Conservation (phyloP, 2,797 vertebrate genomes). For the Sebastes nivosus region DNA sequence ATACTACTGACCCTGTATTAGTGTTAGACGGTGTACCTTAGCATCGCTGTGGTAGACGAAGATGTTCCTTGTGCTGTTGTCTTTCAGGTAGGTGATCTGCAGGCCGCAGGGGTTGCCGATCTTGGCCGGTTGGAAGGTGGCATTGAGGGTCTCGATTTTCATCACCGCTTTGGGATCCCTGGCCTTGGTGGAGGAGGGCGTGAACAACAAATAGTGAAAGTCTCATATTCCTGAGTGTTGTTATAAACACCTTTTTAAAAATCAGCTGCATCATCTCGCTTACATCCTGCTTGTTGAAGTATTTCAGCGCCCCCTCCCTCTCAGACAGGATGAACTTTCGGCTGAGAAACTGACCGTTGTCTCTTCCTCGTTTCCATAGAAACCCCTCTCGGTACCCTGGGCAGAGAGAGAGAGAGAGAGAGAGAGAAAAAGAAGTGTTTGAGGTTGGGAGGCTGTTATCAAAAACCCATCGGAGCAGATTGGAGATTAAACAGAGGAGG, state of each 20-base stretch:
- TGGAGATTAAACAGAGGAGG: slow-evolving; percentile 22
- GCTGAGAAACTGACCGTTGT: slow-evolving; percentile 96
- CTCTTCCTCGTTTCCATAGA: slow-evolving; percentile 96
- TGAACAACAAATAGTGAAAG: not conserved
- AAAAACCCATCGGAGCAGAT: slow-evolving; percentile 1
- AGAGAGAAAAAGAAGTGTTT: not conserved
- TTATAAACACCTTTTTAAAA: not conserved
- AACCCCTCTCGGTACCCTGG: slow-evolving; percentile 96
- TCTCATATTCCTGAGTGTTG: not conserved
- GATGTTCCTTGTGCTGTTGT: slow-evolving; percentile 98
- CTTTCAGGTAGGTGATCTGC: slow-evolving; percentile 97
- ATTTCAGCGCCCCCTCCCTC: slow-evolving; percentile 94
- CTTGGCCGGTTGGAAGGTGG: slow-evolving; percentile 95
- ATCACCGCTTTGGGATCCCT: slow-evolving; percentile 96
- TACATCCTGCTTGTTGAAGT: slow-evolving; percentile 98
- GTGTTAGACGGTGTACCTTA: slow-evolving; percentile 82
- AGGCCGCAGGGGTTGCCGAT: slow-evolving; percentile 94
- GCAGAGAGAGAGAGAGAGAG: not conserved
- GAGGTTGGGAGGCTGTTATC: slow-evolving; percentile 5
- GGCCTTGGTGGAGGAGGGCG: slow-evolving; percentile 79
- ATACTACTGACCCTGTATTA: not conserved
- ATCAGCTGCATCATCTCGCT: slow-evolving; percentile 61
- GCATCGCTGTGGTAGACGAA: slow-evolving; percentile 96
- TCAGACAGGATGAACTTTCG: slow-evolving; percentile 95
- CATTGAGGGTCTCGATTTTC: slow-evolving; percentile 96